Percentiles rank a stretch among this genome's conserved stretches.
phyloP scores from a whole-genome alignment of 2,113 vertebrate species.

The Cathartes aura region DNA sequence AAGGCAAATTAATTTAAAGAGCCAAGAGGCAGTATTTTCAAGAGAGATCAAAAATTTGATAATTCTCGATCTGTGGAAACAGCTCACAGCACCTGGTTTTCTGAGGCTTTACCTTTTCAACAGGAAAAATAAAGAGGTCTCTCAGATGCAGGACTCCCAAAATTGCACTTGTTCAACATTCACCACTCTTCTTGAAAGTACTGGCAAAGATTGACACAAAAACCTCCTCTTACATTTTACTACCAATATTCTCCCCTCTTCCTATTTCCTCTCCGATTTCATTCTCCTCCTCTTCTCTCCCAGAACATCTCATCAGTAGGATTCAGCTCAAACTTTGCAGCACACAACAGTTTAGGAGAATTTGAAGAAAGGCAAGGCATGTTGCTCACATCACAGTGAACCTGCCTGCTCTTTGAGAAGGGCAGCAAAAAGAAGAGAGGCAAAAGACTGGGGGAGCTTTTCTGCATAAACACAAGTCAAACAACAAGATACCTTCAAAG shows the following conservation, averaged over 20 bases:
- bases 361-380: fast-evolving
- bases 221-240: neutral
- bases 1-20: neutral
- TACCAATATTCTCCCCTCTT: neutral
- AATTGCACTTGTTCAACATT: neutral
- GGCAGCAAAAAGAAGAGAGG: neutral
- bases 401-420: neutral
- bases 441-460: neutral
- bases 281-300: neutral
- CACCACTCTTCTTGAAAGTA: neutral
- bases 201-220: neutral
- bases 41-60: neutral
- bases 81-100: neutral
- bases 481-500: neutral
- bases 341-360: neutral
- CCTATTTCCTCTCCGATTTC: neutral
- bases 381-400: neutral
- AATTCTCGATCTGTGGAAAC: neutral
- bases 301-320: neutral
- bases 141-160: neutral
- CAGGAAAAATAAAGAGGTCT: neutral
- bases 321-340: neutral
- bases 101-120: neutral
- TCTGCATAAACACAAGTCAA: neutral
- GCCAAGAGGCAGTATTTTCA: neutral